Percentiles rank a stretch among this genome's conserved stretches.
These are phyloP conservation scores for Temnothorax ravouxi DNA, from an alignment of 2,888 invertebrate genomes.

Conservation along the genomic window DNA sequence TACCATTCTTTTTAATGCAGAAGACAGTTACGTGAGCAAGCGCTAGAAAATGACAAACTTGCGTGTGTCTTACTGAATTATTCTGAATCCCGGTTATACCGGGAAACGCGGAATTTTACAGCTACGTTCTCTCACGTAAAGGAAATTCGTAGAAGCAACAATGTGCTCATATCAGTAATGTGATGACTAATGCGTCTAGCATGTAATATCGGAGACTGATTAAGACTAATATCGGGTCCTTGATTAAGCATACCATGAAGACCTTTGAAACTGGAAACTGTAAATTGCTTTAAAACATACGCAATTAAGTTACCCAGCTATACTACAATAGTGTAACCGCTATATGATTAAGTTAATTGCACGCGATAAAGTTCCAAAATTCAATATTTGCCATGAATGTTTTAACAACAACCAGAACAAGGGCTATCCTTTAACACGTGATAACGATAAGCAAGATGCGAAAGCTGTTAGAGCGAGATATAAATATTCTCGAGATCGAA, in stretches of 20 bases:
- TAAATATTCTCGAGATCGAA: background rate
- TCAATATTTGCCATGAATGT: constrained; percentile 29
- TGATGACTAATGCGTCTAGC: background rate
- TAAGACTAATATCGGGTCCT: background rate
- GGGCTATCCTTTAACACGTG: background rate
- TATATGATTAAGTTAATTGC: constrained; percentile 2
- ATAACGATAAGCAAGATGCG: constrained; percentile 17
- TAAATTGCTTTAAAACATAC: background rate
- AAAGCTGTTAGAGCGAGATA: background rate
- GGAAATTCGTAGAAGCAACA: constrained; percentile 14
- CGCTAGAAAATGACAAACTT: background rate
- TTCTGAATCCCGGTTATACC: background rate
- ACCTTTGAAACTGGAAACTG: background rate
- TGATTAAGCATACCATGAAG: background rate
- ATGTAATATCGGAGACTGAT: background rate
- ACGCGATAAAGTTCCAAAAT: constrained; percentile 2
- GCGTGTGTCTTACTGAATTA: constrained; percentile 35
- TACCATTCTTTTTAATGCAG: background rate
- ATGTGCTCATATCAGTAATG: background rate
- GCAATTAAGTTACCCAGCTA: background rate
- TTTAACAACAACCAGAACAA: constrained; percentile 17
- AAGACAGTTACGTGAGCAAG: constrained; percentile 59
- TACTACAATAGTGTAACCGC: background rate
- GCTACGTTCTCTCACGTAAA: constrained; percentile 16
- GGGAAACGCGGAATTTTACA: constrained; percentile 15